Evolutionary conservation across 1,140 invertebrate species (phyloP).

Genomic region (Drosophila teissieri): DNA sequence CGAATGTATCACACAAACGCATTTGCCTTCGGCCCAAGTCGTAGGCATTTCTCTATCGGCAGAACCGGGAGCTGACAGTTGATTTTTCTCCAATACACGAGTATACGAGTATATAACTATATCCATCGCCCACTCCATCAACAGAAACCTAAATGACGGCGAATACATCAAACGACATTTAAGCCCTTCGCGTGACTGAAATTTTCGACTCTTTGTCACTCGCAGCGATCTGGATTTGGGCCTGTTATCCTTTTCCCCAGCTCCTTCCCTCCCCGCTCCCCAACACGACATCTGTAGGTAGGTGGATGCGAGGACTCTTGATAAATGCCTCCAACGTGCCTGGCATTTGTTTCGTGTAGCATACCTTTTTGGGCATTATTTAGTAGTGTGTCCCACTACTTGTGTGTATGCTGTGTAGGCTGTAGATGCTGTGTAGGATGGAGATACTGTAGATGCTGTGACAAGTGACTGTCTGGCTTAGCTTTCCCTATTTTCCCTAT

Average conservation of each 20-base stretch:
- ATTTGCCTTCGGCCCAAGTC: constrained; percentile 50
- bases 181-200: constrained; percentile 80
- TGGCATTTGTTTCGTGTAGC: constrained; percentile 58
- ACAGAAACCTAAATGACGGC: constrained; percentile 75
- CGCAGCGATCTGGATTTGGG: constrained; percentile 28
- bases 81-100: constrained; percentile 31
- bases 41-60: constrained; percentile 4
- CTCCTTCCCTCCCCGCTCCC: background rate
- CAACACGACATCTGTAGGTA: constrained; percentile 33
- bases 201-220: constrained; percentile 80
- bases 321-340: constrained; percentile 75
- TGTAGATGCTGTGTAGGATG: constrained; percentile 39
- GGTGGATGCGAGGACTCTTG: constrained; percentile 41
- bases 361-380: constrained; percentile 46
- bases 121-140: constrained; percentile 69
- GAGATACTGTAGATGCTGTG: constrained; percentile 37
- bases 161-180: constrained; percentile 80
- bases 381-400: constrained; percentile 19
- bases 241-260: constrained; percentile 33
- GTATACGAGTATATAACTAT: constrained; percentile 14
- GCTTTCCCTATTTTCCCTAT: constrained; percentile 6
- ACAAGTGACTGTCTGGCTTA: constrained; percentile 43
- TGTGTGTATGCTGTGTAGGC: constrained; percentile 30
- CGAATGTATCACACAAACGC: constrained; percentile 65
- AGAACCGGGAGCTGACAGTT: constrained; percentile 17